Conservation (phyloP, 1,140 invertebrate genomes). For the Oppia nitens region DNA sequence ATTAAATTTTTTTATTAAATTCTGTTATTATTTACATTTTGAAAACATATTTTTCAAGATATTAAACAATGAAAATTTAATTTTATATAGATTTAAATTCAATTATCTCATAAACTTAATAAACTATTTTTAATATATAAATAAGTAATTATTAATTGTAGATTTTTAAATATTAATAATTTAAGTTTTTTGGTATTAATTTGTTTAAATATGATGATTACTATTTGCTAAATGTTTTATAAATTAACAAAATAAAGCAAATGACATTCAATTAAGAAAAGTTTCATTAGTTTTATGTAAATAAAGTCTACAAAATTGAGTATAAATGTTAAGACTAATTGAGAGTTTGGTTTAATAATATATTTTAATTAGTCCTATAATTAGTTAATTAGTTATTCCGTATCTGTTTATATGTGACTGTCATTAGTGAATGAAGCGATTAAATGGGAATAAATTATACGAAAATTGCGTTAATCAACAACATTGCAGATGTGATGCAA, state of each 20-base stretch:
- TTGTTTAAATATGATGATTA: background rate
- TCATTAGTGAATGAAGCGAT: background rate
- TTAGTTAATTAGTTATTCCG: background rate
- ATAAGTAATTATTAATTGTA: no score
- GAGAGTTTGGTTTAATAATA: background rate
- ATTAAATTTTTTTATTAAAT: slow-evolving; percentile 1
- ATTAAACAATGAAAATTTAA: no score
- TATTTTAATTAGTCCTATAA: background rate
- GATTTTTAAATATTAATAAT: no score
- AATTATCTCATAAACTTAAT: no score
- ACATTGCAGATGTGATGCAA: no score
- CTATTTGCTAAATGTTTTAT: background rate
- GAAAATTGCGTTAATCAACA: no score
- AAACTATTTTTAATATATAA: no score
- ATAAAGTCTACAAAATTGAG: background rate
- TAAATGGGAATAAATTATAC: background rate
- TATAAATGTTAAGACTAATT: background rate
- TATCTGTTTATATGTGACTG: background rate
- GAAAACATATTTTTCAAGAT: background rate
- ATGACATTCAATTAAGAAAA: background rate
- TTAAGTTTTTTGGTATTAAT: no score
- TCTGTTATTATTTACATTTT: background rate
- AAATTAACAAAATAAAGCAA: slow-evolving; percentile 1
- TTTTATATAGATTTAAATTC: no score
- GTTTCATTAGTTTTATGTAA: slow-evolving; percentile 8